A percentile compares a stretch with the other conserved stretches of the same genome.
phyloP scores from a whole-genome alignment of 2,113 vertebrate genomes.

The Nothocercus julius region DNA sequence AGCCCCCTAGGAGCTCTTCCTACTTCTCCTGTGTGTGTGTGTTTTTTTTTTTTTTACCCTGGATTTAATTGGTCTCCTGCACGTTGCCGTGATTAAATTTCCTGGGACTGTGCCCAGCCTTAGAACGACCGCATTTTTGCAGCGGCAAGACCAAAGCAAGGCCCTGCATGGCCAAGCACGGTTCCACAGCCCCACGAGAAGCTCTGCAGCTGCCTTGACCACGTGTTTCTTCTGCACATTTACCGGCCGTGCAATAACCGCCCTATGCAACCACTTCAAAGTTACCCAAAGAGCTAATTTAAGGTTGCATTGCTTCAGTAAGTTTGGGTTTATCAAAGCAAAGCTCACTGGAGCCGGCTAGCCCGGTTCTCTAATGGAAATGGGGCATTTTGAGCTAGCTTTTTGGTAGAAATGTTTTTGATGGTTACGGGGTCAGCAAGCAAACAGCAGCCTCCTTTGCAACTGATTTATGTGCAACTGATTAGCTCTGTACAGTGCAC shows the following conservation, averaged over 20 bases:
- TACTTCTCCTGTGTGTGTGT: neutral
- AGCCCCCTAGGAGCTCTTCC: neutral
- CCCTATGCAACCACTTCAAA: neutral
- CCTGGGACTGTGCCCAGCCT: neutral
- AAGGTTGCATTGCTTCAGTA: neutral
- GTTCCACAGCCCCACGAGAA: neutral
- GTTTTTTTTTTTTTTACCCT: neutral
- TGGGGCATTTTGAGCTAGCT: accelerated
- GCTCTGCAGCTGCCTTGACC: accelerated
- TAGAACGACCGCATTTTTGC: accelerated
- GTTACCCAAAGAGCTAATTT: neutral
- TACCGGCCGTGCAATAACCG: accelerated
- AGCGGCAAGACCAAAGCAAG: accelerated
- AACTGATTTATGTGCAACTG: neutral
- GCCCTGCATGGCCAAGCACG: accelerated
- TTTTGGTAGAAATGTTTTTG: neutral
- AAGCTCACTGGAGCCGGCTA: neutral
- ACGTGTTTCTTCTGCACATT: accelerated
- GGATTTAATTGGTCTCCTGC: neutral
- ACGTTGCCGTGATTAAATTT: slow-evolving; percentile 40
- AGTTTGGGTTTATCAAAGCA: neutral
- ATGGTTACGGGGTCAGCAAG: neutral
- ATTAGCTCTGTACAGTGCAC: neutral
- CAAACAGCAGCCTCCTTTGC: no score
- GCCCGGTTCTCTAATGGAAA: neutral